Base-by-base conservation (phyloP, 2,888 invertebrate genomes). In the Pammene fasciana region DNA sequence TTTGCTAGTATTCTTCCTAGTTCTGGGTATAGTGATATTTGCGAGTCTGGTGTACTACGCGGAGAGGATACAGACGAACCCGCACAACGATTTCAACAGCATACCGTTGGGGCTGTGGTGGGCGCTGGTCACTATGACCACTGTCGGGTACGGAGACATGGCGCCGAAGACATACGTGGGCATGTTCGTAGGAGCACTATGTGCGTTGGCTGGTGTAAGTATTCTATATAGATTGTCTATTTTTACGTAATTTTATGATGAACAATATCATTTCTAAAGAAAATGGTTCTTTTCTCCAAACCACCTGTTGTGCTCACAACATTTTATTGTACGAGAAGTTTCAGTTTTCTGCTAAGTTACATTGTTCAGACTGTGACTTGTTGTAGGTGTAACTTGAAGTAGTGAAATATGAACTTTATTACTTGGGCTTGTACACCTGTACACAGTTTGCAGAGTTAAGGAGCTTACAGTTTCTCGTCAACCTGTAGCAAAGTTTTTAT, bases 71-170 rank as follows among this genome's bases (percentile, higher is more conserved):
- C 97, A 98, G 90, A 97, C 96, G 75, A 97, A 98, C 93, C 98
- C 98, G 72, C 96, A 98, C 87, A 99, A 99, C 92, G 98, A 99
- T 93, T 99, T 99, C 94, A 98, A 98, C 88, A 98, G 98, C 90
- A 99, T 99, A 94, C 99, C 99, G 56, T 94, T 98, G 80, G 99
- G 99, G 56, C 93, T 99, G 75, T 99, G 99, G 99, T 99, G 99
- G 99, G 99, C 99, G 56, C 94, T 99, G 90, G 99, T 99, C 76
- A 99, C 99, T 76, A 99, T 99, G 99, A 99, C 99, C 77, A 98
- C 98, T 0, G 99, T 99, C 71, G 99, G 99, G 55, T 99, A 99
- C 88, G 99, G 99, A 71, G 99, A 99, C 90, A 99, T 99, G 98
- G 98, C 97, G 78, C 99, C 99, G 72, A 99, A 99, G 90, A 99